These are phyloP conservation scores for Athripsodes cinereus DNA, from an alignment of 2,888 invertebrate genomes.

Conservation along the genomic window DNA sequence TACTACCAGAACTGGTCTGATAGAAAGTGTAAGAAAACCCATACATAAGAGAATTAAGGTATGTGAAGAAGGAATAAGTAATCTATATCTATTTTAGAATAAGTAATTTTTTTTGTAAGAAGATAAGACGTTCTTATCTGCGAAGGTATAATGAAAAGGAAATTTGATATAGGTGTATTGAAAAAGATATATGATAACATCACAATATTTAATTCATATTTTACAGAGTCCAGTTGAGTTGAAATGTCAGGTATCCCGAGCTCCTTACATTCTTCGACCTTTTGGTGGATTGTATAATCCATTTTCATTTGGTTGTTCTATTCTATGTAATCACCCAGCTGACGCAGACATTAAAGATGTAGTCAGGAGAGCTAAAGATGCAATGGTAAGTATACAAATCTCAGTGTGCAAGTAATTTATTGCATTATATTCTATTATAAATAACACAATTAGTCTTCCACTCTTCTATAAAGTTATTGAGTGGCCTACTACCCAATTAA, in stretches of 20 bases:
- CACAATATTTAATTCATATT: not conserved
- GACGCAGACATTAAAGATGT: conserved; percentile 66
- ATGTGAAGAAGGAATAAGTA: too few species aligned
- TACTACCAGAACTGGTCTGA: conserved; percentile 60
- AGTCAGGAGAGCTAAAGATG: conserved; percentile 64
- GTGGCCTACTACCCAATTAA: not conserved
- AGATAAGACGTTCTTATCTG: too few species aligned
- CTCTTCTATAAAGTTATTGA: not conserved
- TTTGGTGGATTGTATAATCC: conserved; percentile 79
- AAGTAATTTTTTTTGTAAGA: too few species aligned
- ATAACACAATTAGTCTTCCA: not conserved
- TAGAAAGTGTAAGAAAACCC: conserved; percentile 52
- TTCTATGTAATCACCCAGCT: conserved; percentile 80
- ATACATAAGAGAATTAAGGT: conserved; percentile 24
- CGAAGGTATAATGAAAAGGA: too few species aligned
- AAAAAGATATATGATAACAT: not conserved
- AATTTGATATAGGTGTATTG: not conserved
- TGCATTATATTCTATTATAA: not conserved
- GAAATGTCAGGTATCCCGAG: conserved; percentile 58
- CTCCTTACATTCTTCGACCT: conserved; percentile 69
- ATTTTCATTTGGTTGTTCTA: conserved; percentile 71
- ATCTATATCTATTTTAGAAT: too few species aligned
- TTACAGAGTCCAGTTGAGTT: conserved; percentile 41
- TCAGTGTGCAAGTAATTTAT: too few species aligned
- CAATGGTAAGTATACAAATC: conserved; percentile 49